A percentile compares a stretch with the other conserved stretches of the same genome.
Conservation (phyloP, 2,888 invertebrate genomes). For the Sarcophaga caerulescens region DNA sequence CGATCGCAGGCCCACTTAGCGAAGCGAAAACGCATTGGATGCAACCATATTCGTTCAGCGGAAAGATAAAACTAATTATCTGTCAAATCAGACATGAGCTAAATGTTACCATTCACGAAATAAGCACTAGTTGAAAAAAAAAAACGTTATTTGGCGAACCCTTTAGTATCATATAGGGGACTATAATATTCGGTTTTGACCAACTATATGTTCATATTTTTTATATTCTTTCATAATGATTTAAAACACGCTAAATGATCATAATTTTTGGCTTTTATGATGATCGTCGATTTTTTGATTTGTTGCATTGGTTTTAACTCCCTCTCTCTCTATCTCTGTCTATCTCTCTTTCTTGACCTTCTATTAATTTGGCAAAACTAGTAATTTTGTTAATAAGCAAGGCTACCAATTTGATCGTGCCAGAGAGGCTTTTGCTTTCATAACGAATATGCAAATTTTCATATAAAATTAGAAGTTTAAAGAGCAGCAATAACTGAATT, state of each 20-base stretch:
- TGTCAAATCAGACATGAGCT: too few species aligned
- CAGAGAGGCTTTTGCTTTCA: conserved; percentile 37
- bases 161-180: too few species aligned
- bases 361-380: background rate
- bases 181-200: too few species aligned
- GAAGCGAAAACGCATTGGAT: too few species aligned
- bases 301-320: background rate
- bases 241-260: conserved; percentile 46
- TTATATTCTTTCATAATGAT: background rate
- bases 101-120: too few species aligned
- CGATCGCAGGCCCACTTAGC: too few species aligned
- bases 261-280: conserved; percentile 12
- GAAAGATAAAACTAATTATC: too few species aligned
- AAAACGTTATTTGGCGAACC: too few species aligned
- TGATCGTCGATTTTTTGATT: conserved; percentile 25
- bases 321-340: background rate
- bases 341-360: background rate
- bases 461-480: conserved; percentile 20
- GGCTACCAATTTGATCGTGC: conserved; percentile 48
- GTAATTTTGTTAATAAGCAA: conserved; percentile 63
- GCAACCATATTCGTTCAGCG: too few species aligned
- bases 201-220: background rate
- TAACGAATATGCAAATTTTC: conserved; percentile 60
- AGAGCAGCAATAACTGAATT: conserved; percentile 3
- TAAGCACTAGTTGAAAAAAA: too few species aligned